phyloP scores from a whole-genome alignment of 1,140 invertebrate genomes.

The Drosophila athabasca region DNA sequence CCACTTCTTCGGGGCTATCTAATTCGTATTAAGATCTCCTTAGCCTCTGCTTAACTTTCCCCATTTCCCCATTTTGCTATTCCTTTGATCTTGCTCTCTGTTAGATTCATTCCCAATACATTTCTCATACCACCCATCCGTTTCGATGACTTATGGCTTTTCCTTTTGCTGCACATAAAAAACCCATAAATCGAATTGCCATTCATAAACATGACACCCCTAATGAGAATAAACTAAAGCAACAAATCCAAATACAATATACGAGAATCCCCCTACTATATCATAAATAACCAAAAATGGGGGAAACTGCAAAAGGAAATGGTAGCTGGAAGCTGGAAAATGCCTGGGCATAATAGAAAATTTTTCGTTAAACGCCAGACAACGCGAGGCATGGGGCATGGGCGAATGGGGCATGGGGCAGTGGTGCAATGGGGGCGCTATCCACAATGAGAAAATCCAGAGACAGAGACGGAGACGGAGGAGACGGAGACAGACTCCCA shows the following conservation, averaged over 20 bases:
- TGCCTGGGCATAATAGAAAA: constrained; percentile 26
- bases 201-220: background rate
- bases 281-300: constrained; percentile 6
- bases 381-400: background rate
- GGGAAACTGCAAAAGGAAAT: background rate
- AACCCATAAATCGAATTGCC: background rate
- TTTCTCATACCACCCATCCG: no score
- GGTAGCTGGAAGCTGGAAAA: constrained; percentile 9
- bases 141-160: background rate
- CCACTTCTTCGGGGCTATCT: no score
- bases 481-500: constrained; percentile 25
- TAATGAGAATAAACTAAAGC: background rate
- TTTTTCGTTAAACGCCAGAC: constrained; percentile 34
- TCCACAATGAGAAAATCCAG: constrained; percentile 31
- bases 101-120: no score
- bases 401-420: background rate
- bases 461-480: constrained; percentile 21
- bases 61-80: no score
- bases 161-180: background rate
- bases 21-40: no score
- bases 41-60: no score
- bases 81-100: no score
- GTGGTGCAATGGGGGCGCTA: background rate
- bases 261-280: background rate
- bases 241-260: constrained; percentile 4